A percentile compares a stretch with the other conserved stretches of the same genome.
Evolutionary conservation across 2,888 invertebrate genomes (phyloP).

Genomic region (Deilephila elpenor): DNA sequence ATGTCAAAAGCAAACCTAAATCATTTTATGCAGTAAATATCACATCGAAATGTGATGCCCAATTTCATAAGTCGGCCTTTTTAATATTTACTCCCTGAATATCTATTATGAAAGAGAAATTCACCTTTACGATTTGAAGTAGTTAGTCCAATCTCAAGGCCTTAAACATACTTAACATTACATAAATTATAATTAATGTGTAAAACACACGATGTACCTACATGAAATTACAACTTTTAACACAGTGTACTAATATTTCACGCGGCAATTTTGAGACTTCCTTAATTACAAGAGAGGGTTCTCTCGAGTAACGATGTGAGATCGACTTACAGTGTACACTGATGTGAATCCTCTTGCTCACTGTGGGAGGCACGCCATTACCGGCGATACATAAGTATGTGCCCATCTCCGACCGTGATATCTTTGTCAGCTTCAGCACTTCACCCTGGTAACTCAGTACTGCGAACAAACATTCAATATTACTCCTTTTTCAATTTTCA

Average conservation of each 20-base stretch:
- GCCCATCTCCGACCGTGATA: slow-evolving; percentile 95
- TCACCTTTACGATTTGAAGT: too few species aligned
- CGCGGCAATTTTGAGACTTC: slow-evolving; percentile 36
- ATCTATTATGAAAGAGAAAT: too few species aligned
- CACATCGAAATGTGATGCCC: too few species aligned
- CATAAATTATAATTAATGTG: too few species aligned
- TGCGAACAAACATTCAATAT: slow-evolving; percentile 67
- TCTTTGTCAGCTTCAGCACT: slow-evolving; percentile 91
- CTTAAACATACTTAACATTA: too few species aligned
- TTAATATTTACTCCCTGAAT: too few species aligned
- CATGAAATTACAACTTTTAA: background rate
- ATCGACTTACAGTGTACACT: slow-evolving; percentile 94
- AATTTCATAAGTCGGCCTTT: too few species aligned
- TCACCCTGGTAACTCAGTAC: slow-evolving; percentile 91
- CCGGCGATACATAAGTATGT: slow-evolving; percentile 96
- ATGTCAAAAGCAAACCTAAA: too few species aligned
- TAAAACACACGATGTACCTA: too few species aligned
- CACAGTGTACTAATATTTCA: background rate
- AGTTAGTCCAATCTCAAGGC: too few species aligned
- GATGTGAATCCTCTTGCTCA: slow-evolving; percentile 95
- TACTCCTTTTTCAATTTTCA: too few species aligned
- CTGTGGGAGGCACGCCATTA: slow-evolving; percentile 94
- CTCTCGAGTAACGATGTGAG: slow-evolving; percentile 29
- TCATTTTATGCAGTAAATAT: too few species aligned
- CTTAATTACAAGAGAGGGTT: slow-evolving; percentile 30